phyloP scores from a whole-genome alignment of 2,888 invertebrate species.

The Crossocerus cetratus region DNA sequence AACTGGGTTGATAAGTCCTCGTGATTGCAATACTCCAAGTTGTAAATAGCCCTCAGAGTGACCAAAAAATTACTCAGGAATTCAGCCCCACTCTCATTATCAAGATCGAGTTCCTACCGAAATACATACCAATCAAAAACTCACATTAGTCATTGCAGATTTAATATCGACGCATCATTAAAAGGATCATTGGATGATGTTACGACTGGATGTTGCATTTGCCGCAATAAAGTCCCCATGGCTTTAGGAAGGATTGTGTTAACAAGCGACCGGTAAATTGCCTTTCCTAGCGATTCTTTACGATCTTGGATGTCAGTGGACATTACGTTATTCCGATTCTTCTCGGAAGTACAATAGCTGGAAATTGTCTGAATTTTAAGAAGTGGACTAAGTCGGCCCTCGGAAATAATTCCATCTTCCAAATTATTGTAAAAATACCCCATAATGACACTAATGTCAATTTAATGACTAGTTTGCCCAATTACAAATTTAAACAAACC shows the following conservation, averaged over 20 bases:
- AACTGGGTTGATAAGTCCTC: conserved; percentile 57
- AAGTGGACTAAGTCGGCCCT: no score
- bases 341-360: conserved; percentile 27
- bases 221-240: conserved; percentile 33
- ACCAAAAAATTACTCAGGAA: conserved; percentile 46
- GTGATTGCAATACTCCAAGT: conserved; percentile 29
- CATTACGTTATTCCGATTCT: neutral
- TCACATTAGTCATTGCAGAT: neutral
- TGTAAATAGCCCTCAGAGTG: conserved; percentile 53
- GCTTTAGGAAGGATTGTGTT: conserved; percentile 40
- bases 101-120: neutral
- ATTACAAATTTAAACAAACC: conserved; percentile 26
- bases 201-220: conserved; percentile 13
- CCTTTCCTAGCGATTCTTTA: neutral
- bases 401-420: no score
- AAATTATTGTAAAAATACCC: no score
- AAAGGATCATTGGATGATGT: neutral
- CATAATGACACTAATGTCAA: no score
- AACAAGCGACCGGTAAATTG: conserved; percentile 32
- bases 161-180: conserved; percentile 23
- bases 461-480: no score
- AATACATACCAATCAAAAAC: no score
- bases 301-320: neutral
- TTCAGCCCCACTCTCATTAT: conserved; percentile 33
- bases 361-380: no score